A percentile compares a stretch with the other conserved stretches of the same genome.
Evolutionary conservation across 2,888 invertebrate genomes (phyloP).

Genomic region (Embidobia sp.): DNA sequence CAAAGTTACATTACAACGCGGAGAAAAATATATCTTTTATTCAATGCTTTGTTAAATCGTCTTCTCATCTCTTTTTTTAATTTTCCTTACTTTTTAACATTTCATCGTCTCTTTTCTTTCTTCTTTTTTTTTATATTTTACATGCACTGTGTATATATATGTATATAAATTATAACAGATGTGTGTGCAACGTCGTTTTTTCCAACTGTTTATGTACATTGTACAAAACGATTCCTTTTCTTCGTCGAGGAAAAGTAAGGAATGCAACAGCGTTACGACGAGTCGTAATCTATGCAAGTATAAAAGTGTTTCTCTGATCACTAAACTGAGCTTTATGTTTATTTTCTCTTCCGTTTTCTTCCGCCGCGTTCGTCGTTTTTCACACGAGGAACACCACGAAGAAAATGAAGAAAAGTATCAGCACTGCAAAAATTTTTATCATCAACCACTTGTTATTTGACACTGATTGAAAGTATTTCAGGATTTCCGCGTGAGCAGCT

Average conservation of each 20-base stretch:
- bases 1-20: constrained; percentile 47
- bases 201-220: constrained; percentile 60
- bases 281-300: constrained; percentile 46
- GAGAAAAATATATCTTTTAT: constrained; percentile 46
- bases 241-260: constrained; percentile 58
- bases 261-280: constrained; percentile 59
- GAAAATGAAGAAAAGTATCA: constrained; percentile 99
- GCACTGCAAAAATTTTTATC: constrained; percentile 99
- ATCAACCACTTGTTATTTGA: constrained; percentile 99
- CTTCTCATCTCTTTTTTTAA: constrained; percentile 42
- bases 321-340: constrained; percentile 23
- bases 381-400: constrained; percentile 98
- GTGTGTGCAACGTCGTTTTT: constrained; percentile 31
- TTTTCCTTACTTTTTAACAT: no score
- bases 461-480: constrained; percentile 98
- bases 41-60: no score
- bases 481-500: constrained; percentile 97
- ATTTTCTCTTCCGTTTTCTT: constrained; percentile 3
- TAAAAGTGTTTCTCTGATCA: constrained; percentile 27
- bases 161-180: constrained; percentile 62
- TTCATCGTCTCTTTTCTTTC: constrained; percentile 8
- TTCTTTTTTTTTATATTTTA: constrained; percentile 48
- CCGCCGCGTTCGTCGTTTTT: constrained; percentile 74
- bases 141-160: constrained; percentile 57
- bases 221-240: constrained; percentile 55